Evolutionary conservation across 2,113 vertebrate species (phyloP).

Genomic region (Hystrix cristata): DNA sequence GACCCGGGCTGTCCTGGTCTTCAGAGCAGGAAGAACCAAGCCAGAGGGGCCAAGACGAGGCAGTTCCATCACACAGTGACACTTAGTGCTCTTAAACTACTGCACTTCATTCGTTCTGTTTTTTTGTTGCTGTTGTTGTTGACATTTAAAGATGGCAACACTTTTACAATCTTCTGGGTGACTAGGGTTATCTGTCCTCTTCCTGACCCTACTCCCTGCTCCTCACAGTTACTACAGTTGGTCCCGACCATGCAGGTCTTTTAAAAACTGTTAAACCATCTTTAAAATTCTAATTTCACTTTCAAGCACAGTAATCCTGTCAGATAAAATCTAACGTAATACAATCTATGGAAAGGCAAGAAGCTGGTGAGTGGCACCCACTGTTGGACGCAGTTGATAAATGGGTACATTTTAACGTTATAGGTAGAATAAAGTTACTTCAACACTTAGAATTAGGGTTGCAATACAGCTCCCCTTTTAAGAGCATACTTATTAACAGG

Average conservation of each 20-base stretch:
- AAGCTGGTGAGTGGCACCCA: background rate
- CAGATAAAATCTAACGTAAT: conserved; percentile 60
- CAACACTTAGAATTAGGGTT: conserved; percentile 68
- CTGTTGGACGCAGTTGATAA: conserved; percentile 11
- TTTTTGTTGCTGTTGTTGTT: background rate
- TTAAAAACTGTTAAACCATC: background rate
- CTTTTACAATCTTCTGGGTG: background rate
- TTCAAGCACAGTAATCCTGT: conserved; percentile 47
- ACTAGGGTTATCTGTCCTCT: background rate
- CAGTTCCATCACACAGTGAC: background rate
- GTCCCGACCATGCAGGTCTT: background rate
- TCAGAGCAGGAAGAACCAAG: conserved; percentile 16
- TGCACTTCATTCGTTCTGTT: background rate
- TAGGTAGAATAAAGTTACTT: conserved; percentile 56
- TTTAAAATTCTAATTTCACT: conserved; percentile 60
- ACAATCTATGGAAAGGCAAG: conserved; percentile 60
- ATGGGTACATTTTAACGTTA: conserved; percentile 66
- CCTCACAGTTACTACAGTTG: background rate
- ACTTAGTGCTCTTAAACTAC: background rate
- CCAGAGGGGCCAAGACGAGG: background rate
- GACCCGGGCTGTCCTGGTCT: background rate
- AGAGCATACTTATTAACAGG: conserved; percentile 52
- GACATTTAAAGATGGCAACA: background rate
- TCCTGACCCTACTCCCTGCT: background rate
- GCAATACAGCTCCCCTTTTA: conserved; percentile 20